These are phyloP conservation scores for Diuraphis noxia DNA, from an alignment of 1,140 invertebrate genomes.

Conservation along the genomic window DNA sequence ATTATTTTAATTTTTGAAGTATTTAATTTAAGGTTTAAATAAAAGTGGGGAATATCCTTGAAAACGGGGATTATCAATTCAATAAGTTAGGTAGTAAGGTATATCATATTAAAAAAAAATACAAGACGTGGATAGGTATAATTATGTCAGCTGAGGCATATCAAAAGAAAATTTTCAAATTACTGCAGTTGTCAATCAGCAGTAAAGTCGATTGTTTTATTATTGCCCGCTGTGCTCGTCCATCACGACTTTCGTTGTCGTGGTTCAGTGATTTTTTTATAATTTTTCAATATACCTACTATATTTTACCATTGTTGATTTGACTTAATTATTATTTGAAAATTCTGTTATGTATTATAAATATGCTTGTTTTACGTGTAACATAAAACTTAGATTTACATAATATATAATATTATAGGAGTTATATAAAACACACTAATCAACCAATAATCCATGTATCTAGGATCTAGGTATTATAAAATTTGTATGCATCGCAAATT, in stretches of 20 bases:
- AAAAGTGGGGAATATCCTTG: not conserved
- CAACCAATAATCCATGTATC: too few relatives aligned
- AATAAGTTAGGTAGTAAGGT: not conserved
- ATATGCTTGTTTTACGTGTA: not conserved
- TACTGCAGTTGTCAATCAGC: not conserved
- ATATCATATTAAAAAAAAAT: not conserved
- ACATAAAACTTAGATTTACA: not conserved
- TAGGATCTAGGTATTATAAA: too few relatives aligned
- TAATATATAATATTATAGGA: too few relatives aligned
- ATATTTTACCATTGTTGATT: not conserved
- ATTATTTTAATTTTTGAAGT: not conserved
- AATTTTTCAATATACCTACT: not conserved
- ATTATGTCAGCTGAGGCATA: not conserved
- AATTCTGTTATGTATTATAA: not conserved
- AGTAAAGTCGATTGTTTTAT: not conserved
- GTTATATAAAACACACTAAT: too few relatives aligned
- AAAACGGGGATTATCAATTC: not conserved
- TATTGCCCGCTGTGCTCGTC: not conserved
- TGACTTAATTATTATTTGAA: not conserved
- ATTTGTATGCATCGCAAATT: too few relatives aligned
- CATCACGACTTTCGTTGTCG: not conserved
- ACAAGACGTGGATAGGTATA: not conserved
- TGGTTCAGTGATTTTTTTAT: not conserved
- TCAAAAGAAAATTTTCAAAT: not conserved
- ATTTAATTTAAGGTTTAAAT: not conserved